Percentiles rank a stretch among this genome's conserved stretches.
phyloP scores from a whole-genome alignment of 1,140 invertebrate species.

The Hycleus phaleratus region DNA sequence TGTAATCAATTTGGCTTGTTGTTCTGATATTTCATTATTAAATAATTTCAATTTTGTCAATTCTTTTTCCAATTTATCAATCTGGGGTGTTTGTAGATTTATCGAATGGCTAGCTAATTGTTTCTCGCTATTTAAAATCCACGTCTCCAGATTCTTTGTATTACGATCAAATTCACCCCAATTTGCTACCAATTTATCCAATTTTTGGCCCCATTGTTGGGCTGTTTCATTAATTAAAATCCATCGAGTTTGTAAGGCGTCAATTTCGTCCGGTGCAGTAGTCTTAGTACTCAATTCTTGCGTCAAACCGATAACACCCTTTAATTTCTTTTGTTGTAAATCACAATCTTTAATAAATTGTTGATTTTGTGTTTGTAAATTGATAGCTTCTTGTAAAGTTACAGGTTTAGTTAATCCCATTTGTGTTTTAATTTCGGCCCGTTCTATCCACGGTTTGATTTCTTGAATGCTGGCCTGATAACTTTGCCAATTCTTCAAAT shows the following conservation, averaged over 20 bases:
- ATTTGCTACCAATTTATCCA: slow-evolving; percentile 67
- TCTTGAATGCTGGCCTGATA: slow-evolving; percentile 72
- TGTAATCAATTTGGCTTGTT: slow-evolving; percentile 70
- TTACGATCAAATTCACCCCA: slow-evolving; percentile 76
- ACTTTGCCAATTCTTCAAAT: slow-evolving; percentile 75
- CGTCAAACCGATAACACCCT: slow-evolving; percentile 63
- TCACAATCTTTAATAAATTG: slow-evolving; percentile 68
- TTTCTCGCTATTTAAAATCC: slow-evolving; percentile 62
- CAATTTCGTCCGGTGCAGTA: slow-evolving; percentile 69
- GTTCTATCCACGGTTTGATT: slow-evolving; percentile 81
- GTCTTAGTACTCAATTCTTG: slow-evolving; percentile 65
- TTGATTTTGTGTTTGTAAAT: slow-evolving; percentile 61
- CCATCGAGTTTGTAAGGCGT: slow-evolving; percentile 72
- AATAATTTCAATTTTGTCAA: slow-evolving; percentile 65
- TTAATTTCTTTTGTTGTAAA: slow-evolving; percentile 62
- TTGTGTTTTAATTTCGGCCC: slow-evolving; percentile 70
- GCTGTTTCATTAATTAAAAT: slow-evolving; percentile 65
- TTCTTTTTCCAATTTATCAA: slow-evolving; percentile 64
- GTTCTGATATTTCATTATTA: slow-evolving; percentile 72
- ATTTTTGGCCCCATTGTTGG: slow-evolving; percentile 62
- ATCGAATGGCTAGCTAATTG: slow-evolving; percentile 45
- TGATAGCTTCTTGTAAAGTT: slow-evolving; percentile 68
- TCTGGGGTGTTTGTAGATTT: slow-evolving; percentile 56
- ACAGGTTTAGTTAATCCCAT: slow-evolving; percentile 65
- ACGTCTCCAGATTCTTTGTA: slow-evolving; percentile 60